Percentiles rank a stretch among this genome's conserved stretches.
Evolutionary conservation across 2,888 invertebrate species (phyloP).

Genomic region (Patella depressa): DNA sequence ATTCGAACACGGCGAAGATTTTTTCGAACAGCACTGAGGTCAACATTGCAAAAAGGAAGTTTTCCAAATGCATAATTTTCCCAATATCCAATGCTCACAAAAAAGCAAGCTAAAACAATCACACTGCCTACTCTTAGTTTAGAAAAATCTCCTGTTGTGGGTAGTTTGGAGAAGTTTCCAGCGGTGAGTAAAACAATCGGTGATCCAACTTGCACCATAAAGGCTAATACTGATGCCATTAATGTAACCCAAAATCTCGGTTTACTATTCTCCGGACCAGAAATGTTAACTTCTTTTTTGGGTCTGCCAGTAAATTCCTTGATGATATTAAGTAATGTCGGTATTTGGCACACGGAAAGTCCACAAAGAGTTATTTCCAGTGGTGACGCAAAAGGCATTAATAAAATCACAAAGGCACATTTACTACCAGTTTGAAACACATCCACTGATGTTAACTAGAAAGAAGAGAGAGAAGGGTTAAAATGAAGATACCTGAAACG

Average conservation of each 20-base stretch:
- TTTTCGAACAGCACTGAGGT: conserved; percentile 26
- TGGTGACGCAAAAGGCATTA: background rate
- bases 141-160: background rate
- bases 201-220: background rate
- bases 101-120: conserved; percentile 72
- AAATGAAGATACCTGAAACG: too few relatives aligned
- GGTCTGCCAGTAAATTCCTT: background rate
- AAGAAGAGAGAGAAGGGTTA: too few relatives aligned
- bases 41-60: conserved; percentile 17
- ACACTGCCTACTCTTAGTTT: conserved; percentile 47
- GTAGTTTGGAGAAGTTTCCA: background rate
- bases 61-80: conserved; percentile 85
- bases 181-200: background rate
- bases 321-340: background rate
- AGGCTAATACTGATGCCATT: background rate
- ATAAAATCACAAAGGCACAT: background rate
- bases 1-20: conserved; percentile 31
- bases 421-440: conserved; percentile 27
- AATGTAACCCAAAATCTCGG: background rate
- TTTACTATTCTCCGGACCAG: background rate
- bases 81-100: conserved; percentile 96
- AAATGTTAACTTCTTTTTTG: background rate
- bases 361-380: background rate
- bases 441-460: conserved; percentile 33
- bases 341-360: background rate